A percentile compares a stretch with the other conserved stretches of the same genome.
These are phyloP conservation scores for Labia minor DNA, from an alignment of 2,888 invertebrate species.

Conservation along the genomic window DNA sequence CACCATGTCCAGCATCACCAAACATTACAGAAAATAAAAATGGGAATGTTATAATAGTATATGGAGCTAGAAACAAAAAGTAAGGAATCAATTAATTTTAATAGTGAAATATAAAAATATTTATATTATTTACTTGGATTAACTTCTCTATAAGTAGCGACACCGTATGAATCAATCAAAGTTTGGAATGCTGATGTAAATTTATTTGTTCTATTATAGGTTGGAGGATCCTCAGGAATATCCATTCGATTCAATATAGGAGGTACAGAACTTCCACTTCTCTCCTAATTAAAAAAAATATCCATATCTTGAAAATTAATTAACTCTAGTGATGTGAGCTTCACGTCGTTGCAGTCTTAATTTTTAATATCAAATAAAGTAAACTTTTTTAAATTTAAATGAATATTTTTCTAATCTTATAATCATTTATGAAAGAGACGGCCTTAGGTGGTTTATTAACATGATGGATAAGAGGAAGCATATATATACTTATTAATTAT, in stretches of 20 bases:
- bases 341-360: too few relatives aligned
- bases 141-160: constrained; percentile 90
- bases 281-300: constrained; percentile 49
- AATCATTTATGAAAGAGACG: too few relatives aligned
- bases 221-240: constrained; percentile 80
- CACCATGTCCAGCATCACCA: constrained; percentile 93
- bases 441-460: too few relatives aligned
- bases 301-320: constrained; percentile 18
- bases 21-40: constrained; percentile 98
- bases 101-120: constrained; percentile 18
- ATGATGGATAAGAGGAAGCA: too few relatives aligned
- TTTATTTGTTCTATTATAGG: constrained; percentile 91
- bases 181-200: constrained; percentile 92
- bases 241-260: constrained; percentile 94
- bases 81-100: constrained; percentile 7
- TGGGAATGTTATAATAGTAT: constrained; percentile 94
- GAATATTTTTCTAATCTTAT: neutral
- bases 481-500: too few relatives aligned
- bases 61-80: constrained; percentile 55
- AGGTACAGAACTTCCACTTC: constrained; percentile 87
- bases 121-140: constrained; percentile 59
- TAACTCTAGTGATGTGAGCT: too few relatives aligned
- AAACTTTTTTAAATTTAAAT: too few relatives aligned
- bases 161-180: constrained; percentile 92
- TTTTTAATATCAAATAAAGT: too few relatives aligned